Base-by-base conservation (phyloP, 2,888 invertebrate genomes). In the Dasypolia templi region DNA sequence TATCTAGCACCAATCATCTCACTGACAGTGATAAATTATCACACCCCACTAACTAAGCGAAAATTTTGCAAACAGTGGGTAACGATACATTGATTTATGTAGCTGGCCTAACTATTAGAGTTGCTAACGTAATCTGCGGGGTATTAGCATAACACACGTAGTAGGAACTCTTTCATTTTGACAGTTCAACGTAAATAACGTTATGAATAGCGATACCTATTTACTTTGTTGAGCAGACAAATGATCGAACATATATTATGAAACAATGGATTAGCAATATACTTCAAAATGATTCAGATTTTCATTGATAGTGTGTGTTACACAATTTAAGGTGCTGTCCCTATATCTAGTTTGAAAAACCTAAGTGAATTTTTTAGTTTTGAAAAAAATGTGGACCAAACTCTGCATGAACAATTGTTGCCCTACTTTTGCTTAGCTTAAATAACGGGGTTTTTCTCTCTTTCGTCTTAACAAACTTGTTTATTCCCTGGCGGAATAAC, bases 1-100 rank as follows among this genome's bases (percentile, higher is more conserved):
- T 78, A 74, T 81, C 73, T 87, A 89, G 89, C 88, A 89, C 89
- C 89, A 82, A 79, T 81, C 56, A 69, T 80, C 71, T 85, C 82
- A 86, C 81, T 86, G 81, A 87, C 81, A 86, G 87, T 84, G 86
- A 81, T 75, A 59, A 67, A 26, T 55, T 69, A 75, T 79, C 80
- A 79, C 83, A 56, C 68, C 65, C 58, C 59, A 55, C 26, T 19
- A 61, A 67, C 67, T 66, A 64, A 51, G 44, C 39, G 69, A 79
- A 39, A 71, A 71, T 68, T 75, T 76, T 75, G 59, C 86, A 74
- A 76, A 81, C 76, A 73, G 44, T 78, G 65, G 73, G 26, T 65
- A 58, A 74, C 35, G 2, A 58, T 17, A 58, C n/a, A 59, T 26
- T 69, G 49, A 65, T 71, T 39, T 53, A 62, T 46, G n/a, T n/a